phyloP scores from a whole-genome alignment of 2,797 vertebrate species.

The Urosaurus nigricauda region DNA sequence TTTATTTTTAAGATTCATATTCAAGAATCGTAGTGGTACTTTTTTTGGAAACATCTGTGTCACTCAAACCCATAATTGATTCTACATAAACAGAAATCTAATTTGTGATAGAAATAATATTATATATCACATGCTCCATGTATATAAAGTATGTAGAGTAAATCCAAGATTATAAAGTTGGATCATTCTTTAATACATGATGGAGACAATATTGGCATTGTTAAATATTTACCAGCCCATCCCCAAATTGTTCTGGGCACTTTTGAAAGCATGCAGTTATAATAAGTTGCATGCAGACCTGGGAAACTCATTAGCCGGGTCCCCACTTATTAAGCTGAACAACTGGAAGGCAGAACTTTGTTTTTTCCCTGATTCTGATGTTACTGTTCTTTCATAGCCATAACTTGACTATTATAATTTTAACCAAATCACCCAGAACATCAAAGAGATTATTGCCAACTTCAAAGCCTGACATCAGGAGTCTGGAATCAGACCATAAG shows the following conservation, averaged over 20 bases:
- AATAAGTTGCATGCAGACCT: background rate
- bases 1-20: background rate
- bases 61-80: background rate
- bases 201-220: background rate
- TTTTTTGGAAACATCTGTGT: background rate
- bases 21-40: background rate
- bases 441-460: background rate
- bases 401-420: no score
- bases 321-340: background rate
- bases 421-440: background rate
- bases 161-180: background rate
- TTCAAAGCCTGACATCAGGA: constrained; percentile 8
- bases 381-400: background rate
- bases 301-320: background rate
- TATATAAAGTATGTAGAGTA: background rate
- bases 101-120: background rate
- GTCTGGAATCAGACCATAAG: background rate
- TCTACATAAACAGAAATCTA: background rate
- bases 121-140: background rate
- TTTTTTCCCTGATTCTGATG: background rate
- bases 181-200: background rate
- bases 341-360: background rate
- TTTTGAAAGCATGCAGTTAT: background rate
- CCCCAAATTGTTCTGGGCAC: background rate
- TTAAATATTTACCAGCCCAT: no score